A percentile compares a stretch with the other conserved stretches of the same genome.
These are phyloP conservation scores for Saturnia japonica DNA, from an alignment of 2,888 invertebrate genomes.

Conservation along the genomic window DNA sequence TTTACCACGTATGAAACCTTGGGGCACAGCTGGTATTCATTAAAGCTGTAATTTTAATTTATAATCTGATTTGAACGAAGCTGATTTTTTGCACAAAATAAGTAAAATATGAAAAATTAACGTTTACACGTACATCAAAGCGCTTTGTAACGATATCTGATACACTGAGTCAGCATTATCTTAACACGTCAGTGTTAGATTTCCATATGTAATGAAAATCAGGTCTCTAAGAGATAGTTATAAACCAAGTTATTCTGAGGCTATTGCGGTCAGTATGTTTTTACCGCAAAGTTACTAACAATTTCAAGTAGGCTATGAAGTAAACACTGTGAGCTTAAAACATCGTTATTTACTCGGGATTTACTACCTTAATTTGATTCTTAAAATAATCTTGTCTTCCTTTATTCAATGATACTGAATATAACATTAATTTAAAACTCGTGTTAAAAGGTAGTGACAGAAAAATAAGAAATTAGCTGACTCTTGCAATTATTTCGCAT, in stretches of 20 bases:
- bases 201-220: neutral
- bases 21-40: no score
- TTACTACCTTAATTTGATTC: neutral
- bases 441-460: no score
- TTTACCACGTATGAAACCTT: no score
- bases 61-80: no score
- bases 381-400: no score
- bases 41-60: no score
- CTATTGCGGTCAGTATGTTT: neutral
- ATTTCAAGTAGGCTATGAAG: neutral
- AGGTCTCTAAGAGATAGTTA: neutral
- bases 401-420: neutral
- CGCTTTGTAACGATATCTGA: neutral
- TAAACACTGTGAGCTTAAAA: neutral
- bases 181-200: neutral
- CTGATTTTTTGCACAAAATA: neutral
- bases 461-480: no score
- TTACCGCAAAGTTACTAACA: neutral
- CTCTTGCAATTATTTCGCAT: no score
- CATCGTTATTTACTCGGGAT: neutral
- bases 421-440: no score
- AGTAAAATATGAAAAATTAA: neutral
- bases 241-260: neutral
- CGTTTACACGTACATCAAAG: neutral
- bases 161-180: neutral